Evolutionary conservation across 2,888 invertebrate species (phyloP).

Genomic region (Eilema sororculum): DNA sequence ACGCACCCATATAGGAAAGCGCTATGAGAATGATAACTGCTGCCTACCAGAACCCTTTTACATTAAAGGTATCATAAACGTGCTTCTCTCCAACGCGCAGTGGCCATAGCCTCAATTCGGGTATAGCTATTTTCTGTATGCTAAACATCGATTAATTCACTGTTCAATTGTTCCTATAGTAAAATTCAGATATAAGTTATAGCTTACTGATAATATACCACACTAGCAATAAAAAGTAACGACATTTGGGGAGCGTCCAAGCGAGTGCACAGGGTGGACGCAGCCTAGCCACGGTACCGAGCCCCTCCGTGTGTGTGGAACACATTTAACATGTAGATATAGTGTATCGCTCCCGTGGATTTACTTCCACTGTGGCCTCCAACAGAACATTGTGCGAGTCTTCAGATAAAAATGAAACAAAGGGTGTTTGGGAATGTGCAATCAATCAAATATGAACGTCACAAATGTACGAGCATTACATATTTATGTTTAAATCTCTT

Average conservation of each 20-base stretch:
- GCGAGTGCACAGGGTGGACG: background rate
- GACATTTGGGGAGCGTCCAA: background rate
- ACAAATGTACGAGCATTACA: background rate
- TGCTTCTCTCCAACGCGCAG: too few relatives aligned
- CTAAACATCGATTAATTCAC: too few relatives aligned
- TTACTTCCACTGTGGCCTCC: background rate
- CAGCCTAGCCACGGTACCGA: background rate
- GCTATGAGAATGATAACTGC: too few relatives aligned
- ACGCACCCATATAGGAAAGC: too few relatives aligned
- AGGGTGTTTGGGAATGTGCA: background rate
- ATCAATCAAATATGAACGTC: background rate
- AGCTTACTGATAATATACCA: background rate
- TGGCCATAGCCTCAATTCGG: too few relatives aligned
- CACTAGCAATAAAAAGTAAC: background rate
- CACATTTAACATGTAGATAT: conserved; percentile 10
- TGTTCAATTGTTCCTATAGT: too few relatives aligned
- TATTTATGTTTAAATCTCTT: background rate
- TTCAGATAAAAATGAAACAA: background rate
- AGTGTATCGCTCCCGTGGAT: conserved; percentile 2
- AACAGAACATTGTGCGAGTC: background rate
- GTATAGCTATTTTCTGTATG: too few relatives aligned
- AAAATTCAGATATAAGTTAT: background rate
- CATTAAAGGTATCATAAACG: too few relatives aligned
- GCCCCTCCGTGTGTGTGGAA: background rate
- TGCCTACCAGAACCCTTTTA: too few relatives aligned